phyloP scores from a whole-genome alignment of 1,140 invertebrate species.

The Brachionus rubens region DNA sequence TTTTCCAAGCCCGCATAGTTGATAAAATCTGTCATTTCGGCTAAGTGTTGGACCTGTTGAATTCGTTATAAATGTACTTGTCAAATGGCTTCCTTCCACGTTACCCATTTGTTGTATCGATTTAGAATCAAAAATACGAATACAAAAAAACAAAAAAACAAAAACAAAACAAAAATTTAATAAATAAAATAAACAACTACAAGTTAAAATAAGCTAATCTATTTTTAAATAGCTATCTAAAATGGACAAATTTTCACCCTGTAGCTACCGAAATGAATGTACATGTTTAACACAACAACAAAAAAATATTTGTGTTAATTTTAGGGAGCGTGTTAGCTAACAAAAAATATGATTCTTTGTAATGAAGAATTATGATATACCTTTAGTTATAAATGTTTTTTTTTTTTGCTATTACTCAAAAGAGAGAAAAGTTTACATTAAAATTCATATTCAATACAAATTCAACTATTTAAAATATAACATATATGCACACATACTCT shows the following conservation, averaged over 20 bases:
- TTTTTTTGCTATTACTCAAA: too few species aligned
- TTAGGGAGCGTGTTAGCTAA: too few species aligned
- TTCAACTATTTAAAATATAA: not conserved
- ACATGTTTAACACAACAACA: too few species aligned
- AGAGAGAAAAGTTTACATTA: too few species aligned
- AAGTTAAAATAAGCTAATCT: slow-evolving; percentile 26
- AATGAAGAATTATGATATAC: too few species aligned
- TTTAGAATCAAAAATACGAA: too few species aligned
- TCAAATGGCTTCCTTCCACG: slow-evolving; percentile 13
- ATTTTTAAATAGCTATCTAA: slow-evolving; percentile 27
- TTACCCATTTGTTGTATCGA: slow-evolving; percentile 41
- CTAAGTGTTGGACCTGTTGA: slow-evolving; percentile 14
- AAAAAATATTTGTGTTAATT: too few species aligned
- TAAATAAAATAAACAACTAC: slow-evolving; percentile 12
- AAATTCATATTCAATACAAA: too few species aligned
- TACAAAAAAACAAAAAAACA: not conserved
- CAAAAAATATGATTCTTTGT: too few species aligned
- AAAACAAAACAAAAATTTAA: slow-evolving; percentile 1
- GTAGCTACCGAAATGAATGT: too few species aligned
- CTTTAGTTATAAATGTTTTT: too few species aligned
- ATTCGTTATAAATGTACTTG: slow-evolving; percentile 18
- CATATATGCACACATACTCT: not conserved
- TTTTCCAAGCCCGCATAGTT: slow-evolving; percentile 45
- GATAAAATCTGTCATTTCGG: slow-evolving; percentile 46
- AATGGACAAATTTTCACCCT: too few species aligned